Evolutionary conservation across 53 echinoderm and acorn worm species (phyloP).

Genomic region (Echinometra lucunter): DNA sequence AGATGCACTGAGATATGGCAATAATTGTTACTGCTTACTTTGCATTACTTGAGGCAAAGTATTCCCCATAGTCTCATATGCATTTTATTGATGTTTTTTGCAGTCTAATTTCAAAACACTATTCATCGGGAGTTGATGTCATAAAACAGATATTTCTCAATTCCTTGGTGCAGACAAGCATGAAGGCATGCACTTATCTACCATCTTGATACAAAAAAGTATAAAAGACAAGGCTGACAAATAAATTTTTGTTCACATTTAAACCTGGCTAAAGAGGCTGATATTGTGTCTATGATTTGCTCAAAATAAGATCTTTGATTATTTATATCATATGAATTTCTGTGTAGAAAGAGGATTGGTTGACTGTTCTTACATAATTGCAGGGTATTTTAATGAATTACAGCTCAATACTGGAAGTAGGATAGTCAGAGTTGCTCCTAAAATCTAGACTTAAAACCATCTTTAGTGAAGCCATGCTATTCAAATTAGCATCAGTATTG

Average conservation of each 20-base stretch:
- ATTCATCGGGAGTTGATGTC: background rate
- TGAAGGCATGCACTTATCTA: background rate
- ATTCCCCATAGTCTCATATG: background rate
- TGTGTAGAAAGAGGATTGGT: background rate
- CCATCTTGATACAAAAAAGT: background rate
- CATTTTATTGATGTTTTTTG: background rate
- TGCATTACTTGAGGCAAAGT: background rate
- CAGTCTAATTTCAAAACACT: background rate
- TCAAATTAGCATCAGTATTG: background rate
- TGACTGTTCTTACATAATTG: no score
- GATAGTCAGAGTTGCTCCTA: no score
- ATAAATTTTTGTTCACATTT: background rate
- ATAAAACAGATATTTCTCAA: background rate
- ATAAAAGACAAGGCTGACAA: background rate
- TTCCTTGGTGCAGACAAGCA: background rate
- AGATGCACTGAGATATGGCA: background rate
- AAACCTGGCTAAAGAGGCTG: background rate
- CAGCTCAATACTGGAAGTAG: no score
- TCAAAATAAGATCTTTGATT: background rate
- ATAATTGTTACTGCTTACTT: background rate
- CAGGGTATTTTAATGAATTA: no score
- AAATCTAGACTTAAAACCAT: no score
- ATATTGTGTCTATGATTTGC: background rate
- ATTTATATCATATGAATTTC: background rate
- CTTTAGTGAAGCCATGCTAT: background rate